Evolutionary conservation across 2,113 vertebrate genomes (phyloP), one percentile per base, ranked within the genome.

Genomic region (Lophura nycthemera): DNA sequence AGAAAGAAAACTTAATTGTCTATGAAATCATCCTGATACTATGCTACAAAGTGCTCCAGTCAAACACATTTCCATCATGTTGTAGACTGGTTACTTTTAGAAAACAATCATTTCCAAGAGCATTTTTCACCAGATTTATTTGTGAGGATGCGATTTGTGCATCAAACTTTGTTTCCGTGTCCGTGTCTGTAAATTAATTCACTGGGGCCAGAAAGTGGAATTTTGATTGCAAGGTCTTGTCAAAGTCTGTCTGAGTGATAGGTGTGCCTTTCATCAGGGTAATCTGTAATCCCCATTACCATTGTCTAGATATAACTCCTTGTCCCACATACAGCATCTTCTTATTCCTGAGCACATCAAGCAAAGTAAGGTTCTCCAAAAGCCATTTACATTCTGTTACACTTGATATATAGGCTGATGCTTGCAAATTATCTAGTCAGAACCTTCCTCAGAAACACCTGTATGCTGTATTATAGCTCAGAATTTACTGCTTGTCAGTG

Each of bases 401-500:
- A 15, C 6, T 64, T 97, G 97, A 97, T 96, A 56, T 94, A 94
- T 84, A 92, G 88, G 88, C 80, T 84, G 80, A 91, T 86, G 80
- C 36, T 92, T 82, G 21, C 97, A 96, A 97, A 97, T 96, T 96
- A 97, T 92, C 92, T 63, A 81, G 93, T 94, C 90, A 94, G 77
- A 95, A 95, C 67, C 79, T 92, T 93, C 48, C 81, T 88, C 22
- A 82, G 89, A 93, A 97, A 96, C 95, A 97, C 95, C 96, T 98
- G 96, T 81, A 86, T 89, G 94, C 92, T 84, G 76, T 89, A 96
- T 90, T 48, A 93, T 61, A 92, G 74, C 5, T 42, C 67, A 69
- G 24, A 93, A 97, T 97, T 97, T 97, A 97, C 90, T 87, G 83
- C 86, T 91, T 97, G 92, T 96, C 97, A 94, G 80, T 63, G 30